Evolutionary conservation across 2,888 invertebrate species (phyloP).

Genomic region (Heteropelma amictum): DNA sequence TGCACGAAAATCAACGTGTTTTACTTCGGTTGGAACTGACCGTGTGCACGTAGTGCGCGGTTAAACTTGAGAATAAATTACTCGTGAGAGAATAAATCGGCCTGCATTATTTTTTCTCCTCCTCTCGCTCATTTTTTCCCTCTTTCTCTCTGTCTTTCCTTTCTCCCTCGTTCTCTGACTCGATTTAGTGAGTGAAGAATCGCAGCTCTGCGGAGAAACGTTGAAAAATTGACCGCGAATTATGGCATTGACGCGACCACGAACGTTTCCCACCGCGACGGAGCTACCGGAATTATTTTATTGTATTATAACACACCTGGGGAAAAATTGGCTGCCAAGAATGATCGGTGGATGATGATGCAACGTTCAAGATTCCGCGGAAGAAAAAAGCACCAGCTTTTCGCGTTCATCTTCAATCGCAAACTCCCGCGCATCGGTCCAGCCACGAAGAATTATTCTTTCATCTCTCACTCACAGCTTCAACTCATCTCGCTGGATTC

Average conservation of each 20-base stretch:
- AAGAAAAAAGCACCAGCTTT: too few relatives aligned
- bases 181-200: slow-evolving; percentile 14
- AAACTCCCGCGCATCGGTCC: too few relatives aligned
- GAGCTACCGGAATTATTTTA: slow-evolving; percentile 58
- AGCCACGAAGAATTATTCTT: too few relatives aligned
- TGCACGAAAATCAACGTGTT: too few relatives aligned
- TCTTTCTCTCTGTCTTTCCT: slow-evolving; percentile 30
- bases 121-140: not conserved
- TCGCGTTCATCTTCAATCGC: too few relatives aligned
- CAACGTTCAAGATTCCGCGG: not conserved
- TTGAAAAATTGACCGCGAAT: slow-evolving; percentile 49
- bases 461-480: too few relatives aligned
- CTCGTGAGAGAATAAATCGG: slow-evolving; percentile 51
- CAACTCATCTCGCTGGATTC: too few relatives aligned
- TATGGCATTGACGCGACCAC: slow-evolving; percentile 47
- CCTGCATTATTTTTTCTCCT: slow-evolving; percentile 28
- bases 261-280: slow-evolving; percentile 49
- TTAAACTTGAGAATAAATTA: slow-evolving; percentile 67
- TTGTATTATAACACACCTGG: not conserved
- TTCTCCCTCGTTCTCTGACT: slow-evolving; percentile 21
- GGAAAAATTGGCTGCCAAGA: not conserved
- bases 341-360: not conserved
- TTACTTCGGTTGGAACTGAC: not conserved
- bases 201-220: slow-evolving; percentile 10
- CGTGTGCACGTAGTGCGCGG: slow-evolving; percentile 41